Evolutionary conservation across 2,888 invertebrate genomes (phyloP).

Genomic region (Plemyria rubiginata): DNA sequence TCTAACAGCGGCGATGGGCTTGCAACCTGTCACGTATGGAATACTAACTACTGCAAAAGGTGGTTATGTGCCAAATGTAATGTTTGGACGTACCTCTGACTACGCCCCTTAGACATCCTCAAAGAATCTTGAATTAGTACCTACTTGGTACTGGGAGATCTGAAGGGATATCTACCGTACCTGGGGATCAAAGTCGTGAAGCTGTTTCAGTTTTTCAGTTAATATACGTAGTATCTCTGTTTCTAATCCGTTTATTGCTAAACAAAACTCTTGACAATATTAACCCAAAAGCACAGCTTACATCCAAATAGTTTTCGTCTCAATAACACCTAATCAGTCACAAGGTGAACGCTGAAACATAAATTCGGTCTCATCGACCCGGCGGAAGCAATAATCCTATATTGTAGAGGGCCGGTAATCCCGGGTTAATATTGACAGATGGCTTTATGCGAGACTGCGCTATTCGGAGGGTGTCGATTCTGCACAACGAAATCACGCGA

Average conservation of each 20-base stretch:
- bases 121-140: too few relatives aligned
- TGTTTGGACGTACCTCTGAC: too few relatives aligned
- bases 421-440: constrained; percentile 33
- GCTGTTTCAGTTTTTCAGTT: too few relatives aligned
- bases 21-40: too few relatives aligned
- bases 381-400: constrained; percentile 29
- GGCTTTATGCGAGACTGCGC: constrained; percentile 36
- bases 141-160: too few relatives aligned
- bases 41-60: too few relatives aligned
- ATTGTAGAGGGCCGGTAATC: constrained; percentile 30
- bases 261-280: not conserved
- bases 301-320: constrained; percentile 2
- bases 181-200: too few relatives aligned
- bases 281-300: not conserved
- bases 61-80: too few relatives aligned
- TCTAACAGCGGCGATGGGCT: too few relatives aligned
- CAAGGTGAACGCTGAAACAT: constrained; percentile 21
- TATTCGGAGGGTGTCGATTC: constrained; percentile 1
- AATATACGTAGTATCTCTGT: not conserved
- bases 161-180: too few relatives aligned
- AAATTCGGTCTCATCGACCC: constrained; percentile 28
- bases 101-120: too few relatives aligned
- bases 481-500: too few relatives aligned
- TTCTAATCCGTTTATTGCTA: not conserved
- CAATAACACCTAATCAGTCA: constrained; percentile 15